Evolutionary conservation across 2,113 vertebrate species (phyloP), one percentile per base, ranked within the genome.

Genomic region (Periophthalmus modestus): DNA sequence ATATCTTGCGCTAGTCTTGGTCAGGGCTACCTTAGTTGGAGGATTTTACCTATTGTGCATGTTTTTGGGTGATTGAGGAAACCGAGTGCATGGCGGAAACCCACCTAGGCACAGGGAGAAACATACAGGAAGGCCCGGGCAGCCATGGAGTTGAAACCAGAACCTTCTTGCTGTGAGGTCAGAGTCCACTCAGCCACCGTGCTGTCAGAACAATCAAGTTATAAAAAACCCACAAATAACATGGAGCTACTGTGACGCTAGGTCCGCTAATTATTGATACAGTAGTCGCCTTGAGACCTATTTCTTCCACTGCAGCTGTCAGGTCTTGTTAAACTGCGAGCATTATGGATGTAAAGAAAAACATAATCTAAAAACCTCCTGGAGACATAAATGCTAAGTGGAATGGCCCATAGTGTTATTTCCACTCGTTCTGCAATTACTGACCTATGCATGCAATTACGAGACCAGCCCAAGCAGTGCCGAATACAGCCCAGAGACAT

Each of bases 401-500:
- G 71, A 73, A 69, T 79, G 74, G 83, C 86, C 83, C 75, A 66
- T 39, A 57, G 69, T 82, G 76, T 68, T 77, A 79, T 87, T 85
- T 85, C 75, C 72, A 3, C 28, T 28, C 28, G 5, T 72, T 82
- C 78, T 59, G 71, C 34, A 28, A 84, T 84, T 82, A 50, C n/a
- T 90, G 88, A 91, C 89, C 92, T 89, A 88, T 82, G 81, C 83
- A 81, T 89, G 88, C 85, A 88, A 91, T 92, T 91, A 91, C 82
- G 82, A 78, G 87, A 89, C 87, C 89, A 92, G 85, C 89, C 88
- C 87, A 90, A 88, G 90, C 89, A 88, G 87, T 74, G 85, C 84
- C 85, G 88, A 91, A 91, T 88, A 82, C 66, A 78, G 85, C 90
- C 87, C 69, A 71, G 84, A 91, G 89, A 83, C 24, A 71, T 66